phyloP scores from a whole-genome alignment of 1,140 invertebrate species.

The Aplysia californica region DNA sequence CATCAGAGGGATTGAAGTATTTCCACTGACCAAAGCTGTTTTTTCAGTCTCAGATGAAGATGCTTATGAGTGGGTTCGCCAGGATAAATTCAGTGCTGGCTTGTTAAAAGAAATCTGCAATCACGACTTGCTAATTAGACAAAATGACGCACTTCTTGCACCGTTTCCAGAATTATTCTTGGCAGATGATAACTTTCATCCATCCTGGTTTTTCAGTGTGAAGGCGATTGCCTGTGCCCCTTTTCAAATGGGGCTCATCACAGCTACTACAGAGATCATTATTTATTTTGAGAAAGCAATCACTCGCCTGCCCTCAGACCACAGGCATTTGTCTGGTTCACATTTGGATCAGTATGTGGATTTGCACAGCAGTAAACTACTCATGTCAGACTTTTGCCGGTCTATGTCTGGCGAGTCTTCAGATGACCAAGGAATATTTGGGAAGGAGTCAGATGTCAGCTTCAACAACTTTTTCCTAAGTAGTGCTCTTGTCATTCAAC shows the following conservation, averaged over 20 bases:
- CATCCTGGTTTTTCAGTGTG: conserved; percentile 43
- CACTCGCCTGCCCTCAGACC: conserved; percentile 23
- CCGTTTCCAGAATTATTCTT: conserved; percentile 40
- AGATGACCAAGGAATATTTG: too few species aligned
- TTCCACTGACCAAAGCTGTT: conserved; percentile 48
- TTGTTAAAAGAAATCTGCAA: conserved; percentile 45
- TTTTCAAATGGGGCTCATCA: conserved; percentile 47
- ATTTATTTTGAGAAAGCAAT: conserved; percentile 39
- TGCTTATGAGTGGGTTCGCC: conserved; percentile 45
- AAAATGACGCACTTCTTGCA: conserved; percentile 52
- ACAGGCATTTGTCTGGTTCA: conserved; percentile 18
- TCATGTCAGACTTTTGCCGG: conserved; percentile 49
- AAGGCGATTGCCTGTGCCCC: conserved; percentile 52
- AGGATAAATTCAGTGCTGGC: conserved; percentile 44
- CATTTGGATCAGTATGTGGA: conserved; percentile 28
- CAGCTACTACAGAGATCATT: conserved; percentile 50
- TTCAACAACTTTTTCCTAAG: conserved; percentile 14
- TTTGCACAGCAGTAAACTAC: background rate
- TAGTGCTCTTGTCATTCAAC: conserved; percentile 33
- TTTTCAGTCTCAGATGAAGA: conserved; percentile 58
- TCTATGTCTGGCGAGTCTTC: conserved; percentile 19
- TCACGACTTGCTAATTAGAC: conserved; percentile 46
- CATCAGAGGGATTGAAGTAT: conserved; percentile 39
- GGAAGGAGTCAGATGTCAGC: background rate
- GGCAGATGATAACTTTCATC: conserved; percentile 36